Percentiles rank a stretch among this genome's conserved stretches.
phyloP scores from a whole-genome alignment of 2,797 vertebrate genomes.

The Enteromius anoplus region DNA sequence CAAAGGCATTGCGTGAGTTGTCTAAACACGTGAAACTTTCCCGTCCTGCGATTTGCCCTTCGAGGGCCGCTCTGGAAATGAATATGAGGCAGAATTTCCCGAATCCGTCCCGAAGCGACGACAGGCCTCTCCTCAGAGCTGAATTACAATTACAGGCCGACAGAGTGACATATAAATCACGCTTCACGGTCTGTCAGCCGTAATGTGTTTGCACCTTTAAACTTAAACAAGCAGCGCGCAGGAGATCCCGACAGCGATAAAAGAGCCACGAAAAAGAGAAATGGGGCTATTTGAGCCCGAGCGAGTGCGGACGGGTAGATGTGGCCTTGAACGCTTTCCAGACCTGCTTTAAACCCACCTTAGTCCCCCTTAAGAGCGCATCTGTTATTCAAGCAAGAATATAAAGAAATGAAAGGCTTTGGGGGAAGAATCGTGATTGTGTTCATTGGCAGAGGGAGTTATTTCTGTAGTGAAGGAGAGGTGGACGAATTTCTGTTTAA shows the following conservation, averaged over 20 bases:
- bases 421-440: slow-evolving; percentile 6
- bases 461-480: slow-evolving; percentile 7
- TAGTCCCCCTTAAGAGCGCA: slow-evolving; percentile 2
- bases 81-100: slow-evolving; percentile 52
- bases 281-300: slow-evolving; percentile 43
- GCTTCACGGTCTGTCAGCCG: slow-evolving; percentile 70
- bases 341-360: slow-evolving; percentile 36
- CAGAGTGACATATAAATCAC: slow-evolving; percentile 70
- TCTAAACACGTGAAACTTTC: slow-evolving; percentile 19
- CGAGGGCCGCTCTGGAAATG: slow-evolving; percentile 39
- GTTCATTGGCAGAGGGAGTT: slow-evolving; percentile 1
- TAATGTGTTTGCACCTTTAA: slow-evolving; percentile 69
- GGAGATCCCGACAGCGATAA: slow-evolving; percentile 61
- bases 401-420: slow-evolving; percentile 24
- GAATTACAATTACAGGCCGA: slow-evolving; percentile 70
- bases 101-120: slow-evolving; percentile 47
- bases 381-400: slow-evolving; percentile 31
- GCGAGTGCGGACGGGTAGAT: slow-evolving; percentile 57
- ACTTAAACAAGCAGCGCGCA: slow-evolving; percentile 65
- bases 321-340: slow-evolving; percentile 54
- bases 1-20: not conserved
- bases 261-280: slow-evolving; percentile 26
- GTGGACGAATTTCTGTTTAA: not conserved
- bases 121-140: slow-evolving; percentile 62
- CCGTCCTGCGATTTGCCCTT: slow-evolving; percentile 12